Evolutionary conservation across 2,888 invertebrate species (phyloP).

Genomic region (Trichopoda pennipes): DNA sequence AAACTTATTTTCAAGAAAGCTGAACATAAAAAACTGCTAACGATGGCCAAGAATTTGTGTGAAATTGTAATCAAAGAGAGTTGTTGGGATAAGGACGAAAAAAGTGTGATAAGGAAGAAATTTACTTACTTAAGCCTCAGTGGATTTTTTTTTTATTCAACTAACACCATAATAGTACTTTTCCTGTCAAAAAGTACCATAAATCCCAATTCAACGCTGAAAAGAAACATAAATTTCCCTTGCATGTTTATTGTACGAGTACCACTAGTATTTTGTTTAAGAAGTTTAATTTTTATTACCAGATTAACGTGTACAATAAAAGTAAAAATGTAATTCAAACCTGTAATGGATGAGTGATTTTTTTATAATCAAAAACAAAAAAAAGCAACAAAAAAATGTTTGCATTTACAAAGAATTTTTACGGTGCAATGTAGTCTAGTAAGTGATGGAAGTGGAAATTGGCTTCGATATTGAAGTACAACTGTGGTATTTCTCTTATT

Average conservation of each 20-base stretch:
- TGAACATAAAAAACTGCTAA: too few species aligned
- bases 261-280: slow-evolving; percentile 32
- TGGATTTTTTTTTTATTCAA: not conserved
- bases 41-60: too few species aligned
- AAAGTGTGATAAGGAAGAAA: too few species aligned
- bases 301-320: slow-evolving; percentile 34
- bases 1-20: too few species aligned
- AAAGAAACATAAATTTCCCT: not conserved
- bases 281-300: slow-evolving; percentile 46
- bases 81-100: too few species aligned
- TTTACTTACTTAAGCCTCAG: too few species aligned
- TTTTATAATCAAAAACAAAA: slow-evolving; percentile 36
- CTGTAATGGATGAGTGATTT: slow-evolving; percentile 58
- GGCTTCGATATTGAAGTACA: slow-evolving; percentile 46
- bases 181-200: not conserved
- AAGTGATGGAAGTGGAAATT: slow-evolving; percentile 55
- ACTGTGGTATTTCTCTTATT: slow-evolving; percentile 16
- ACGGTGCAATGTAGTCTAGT: not conserved
- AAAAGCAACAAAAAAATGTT: slow-evolving; percentile 22
- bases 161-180: not conserved
- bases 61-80: too few species aligned
- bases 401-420: slow-evolving; percentile 30
- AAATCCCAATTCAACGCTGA: not conserved
- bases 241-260: not conserved
- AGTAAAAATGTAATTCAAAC: slow-evolving; percentile 58